These are phyloP conservation scores for Drosophila robusta DNA, from an alignment of 2,888 invertebrate genomes.

Conservation along the genomic window DNA sequence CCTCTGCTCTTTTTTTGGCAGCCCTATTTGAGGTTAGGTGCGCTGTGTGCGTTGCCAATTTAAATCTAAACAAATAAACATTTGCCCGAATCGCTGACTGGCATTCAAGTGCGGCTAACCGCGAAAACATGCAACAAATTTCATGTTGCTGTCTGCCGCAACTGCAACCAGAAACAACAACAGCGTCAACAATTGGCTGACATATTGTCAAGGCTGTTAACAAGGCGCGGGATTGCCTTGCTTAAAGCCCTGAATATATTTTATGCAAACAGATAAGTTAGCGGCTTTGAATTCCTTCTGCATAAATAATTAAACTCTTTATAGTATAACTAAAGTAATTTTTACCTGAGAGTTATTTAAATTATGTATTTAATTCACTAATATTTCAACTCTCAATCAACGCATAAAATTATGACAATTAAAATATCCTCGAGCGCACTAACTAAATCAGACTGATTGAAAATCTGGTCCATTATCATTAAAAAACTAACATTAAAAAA, in stretches of 20 bases:
- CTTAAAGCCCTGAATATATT: not conserved
- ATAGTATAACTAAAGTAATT: too few species aligned
- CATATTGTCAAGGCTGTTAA: conserved; percentile 2
- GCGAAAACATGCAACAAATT: conserved; percentile 46
- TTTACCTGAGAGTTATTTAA: too few species aligned
- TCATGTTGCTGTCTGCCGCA: conserved; percentile 1
- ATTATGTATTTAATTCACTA: too few species aligned
- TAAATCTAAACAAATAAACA: conserved; percentile 57
- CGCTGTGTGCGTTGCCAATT: conserved; percentile 35
- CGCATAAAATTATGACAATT: too few species aligned
- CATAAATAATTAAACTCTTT: too few species aligned
- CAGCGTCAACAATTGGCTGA: not conserved
- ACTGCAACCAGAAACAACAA: conserved; percentile 8
- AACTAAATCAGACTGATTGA: too few species aligned
- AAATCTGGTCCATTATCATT: too few species aligned
- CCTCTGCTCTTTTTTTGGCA: conserved; percentile 12
- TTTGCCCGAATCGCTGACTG: conserved; percentile 20
- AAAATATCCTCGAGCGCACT: too few species aligned
- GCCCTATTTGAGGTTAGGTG: not conserved
- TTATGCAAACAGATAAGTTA: not conserved
- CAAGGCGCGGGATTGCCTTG: not conserved
- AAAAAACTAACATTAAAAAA: too few species aligned
- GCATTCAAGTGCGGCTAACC: conserved; percentile 38
- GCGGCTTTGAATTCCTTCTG: too few species aligned
- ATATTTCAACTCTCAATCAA: too few species aligned